Evolutionary conservation across 2,888 invertebrate genomes (phyloP), one percentile per base, ranked within the genome.

Genomic region (Rhabditoides inermis): DNA sequence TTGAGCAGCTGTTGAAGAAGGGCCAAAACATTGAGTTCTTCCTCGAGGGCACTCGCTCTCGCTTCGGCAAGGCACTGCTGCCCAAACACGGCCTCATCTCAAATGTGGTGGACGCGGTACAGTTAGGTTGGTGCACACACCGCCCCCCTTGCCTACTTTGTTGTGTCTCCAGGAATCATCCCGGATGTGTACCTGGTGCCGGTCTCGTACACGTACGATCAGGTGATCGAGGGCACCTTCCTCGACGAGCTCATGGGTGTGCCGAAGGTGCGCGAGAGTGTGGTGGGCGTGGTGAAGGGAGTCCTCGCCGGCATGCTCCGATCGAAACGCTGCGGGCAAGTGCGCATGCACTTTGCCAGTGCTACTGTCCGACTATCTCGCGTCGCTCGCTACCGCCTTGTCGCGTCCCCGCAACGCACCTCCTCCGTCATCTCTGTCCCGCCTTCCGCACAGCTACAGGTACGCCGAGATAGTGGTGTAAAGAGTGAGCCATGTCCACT

Each of bases 11-110:
- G 63, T 81, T 95, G 40, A 82, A 84, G 45, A 85, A 85, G 32
- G 88, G 89, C 4, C 88, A 94, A 77, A 87, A 88, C 75, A 80
- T 95, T 51, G 94, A 95, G 77, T 92, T 94, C 79, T 95, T 92
- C 79, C 85, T 94, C 48, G 95, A 95, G 80, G 95, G 94, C 36
- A 73, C 37, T 88, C 90, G 10, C 83, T 94, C 60, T 45, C 63
- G 75, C 15, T 68, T 70, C 42, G 75, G 75, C 25, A 75, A 74
- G 53, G 60, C 65, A 6, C 48, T 74, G 23, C 49, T 70, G 28
- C 73, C 75, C 2, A 75, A 75, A 54, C 68, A 87, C 59, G 94
- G 94, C 2, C 85, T 95, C 39, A 82, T 95, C 26, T 92, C 92
- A 44, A 87, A 94, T 12, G 87, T 94, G 72, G 84, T 92, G 51